Conservation (phyloP, 2,113 vertebrate species). For the Calidris pugnax region DNA sequence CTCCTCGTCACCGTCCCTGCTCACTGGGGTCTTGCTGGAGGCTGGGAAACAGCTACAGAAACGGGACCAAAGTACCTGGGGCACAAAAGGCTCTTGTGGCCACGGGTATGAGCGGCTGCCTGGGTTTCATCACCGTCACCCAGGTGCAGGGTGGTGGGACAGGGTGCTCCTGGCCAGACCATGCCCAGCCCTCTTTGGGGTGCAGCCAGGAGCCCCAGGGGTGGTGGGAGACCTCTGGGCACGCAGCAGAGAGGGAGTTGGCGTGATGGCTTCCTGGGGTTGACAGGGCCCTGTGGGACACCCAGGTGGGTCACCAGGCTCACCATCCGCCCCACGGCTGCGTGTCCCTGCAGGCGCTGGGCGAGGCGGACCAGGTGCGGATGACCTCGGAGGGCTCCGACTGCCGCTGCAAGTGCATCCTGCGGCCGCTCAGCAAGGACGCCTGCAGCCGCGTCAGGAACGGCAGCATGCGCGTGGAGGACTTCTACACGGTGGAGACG, state of each 20-base stretch:
- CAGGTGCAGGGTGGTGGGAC: fast-evolving
- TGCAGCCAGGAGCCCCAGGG: fast-evolving
- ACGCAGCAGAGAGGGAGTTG: neutral
- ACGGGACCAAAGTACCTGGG: too few relatives aligned
- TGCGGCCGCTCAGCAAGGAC: slow-evolving; percentile 90
- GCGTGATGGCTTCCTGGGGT: neutral
- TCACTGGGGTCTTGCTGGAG: neutral
- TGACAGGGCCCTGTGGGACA: fast-evolving
- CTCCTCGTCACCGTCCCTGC: neutral
- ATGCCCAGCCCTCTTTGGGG: fast-evolving
- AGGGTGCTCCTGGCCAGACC: neutral
- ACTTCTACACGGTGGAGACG: slow-evolving; percentile 96
- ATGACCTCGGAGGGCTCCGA: slow-evolving; percentile 95
- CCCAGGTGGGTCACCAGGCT: neutral
- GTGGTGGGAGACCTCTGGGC: neutral
- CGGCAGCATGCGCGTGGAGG: slow-evolving; percentile 84
- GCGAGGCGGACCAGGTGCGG: slow-evolving; percentile 87
- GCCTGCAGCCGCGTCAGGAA: slow-evolving; percentile 85
- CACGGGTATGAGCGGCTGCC: fast-evolving
- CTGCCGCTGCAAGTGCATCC: slow-evolving; percentile 97
- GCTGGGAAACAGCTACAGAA: neutral
- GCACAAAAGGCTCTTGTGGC: neutral
- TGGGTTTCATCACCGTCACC: fast-evolving
- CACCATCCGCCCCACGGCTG: fast-evolving
- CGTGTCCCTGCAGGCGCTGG: slow-evolving; percentile 77